phyloP scores from a whole-genome alignment of 2,113 vertebrate species.

The Gavia stellata region DNA sequence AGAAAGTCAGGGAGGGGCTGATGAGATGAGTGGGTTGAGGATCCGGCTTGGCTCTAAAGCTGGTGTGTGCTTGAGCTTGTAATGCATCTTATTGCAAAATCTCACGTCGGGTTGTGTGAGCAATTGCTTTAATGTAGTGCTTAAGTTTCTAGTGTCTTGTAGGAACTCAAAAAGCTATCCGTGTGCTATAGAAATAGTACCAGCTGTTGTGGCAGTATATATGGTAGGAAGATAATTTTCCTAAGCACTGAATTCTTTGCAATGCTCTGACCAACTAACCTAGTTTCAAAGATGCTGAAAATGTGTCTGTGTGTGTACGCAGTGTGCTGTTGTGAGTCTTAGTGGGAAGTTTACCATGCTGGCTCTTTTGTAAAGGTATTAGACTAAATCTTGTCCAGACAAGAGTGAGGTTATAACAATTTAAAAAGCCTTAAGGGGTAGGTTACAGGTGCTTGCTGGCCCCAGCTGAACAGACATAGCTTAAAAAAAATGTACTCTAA shows the following conservation, averaged over 20 bases:
- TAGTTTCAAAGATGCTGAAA: background rate
- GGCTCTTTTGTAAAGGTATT: background rate
- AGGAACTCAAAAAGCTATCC: background rate
- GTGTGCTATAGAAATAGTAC: background rate
- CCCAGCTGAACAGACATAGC: background rate
- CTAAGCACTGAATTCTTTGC: background rate
- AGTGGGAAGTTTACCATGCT: background rate
- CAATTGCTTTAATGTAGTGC: background rate
- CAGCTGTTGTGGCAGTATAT: background rate
- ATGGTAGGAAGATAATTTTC: too few species aligned
- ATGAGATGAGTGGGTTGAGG: background rate
- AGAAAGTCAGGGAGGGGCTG: background rate
- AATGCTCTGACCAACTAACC: background rate
- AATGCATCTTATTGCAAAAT: background rate
- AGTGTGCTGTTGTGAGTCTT: background rate
- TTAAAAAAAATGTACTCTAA: background rate
- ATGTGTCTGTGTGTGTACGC: background rate
- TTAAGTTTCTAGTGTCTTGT: background rate
- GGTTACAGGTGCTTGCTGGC: background rate
- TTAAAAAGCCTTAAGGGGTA: background rate
- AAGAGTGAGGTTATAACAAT: background rate
- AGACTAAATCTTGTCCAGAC: background rate
- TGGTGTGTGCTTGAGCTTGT: background rate
- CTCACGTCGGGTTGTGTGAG: accelerated
- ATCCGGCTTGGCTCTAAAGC: background rate